A percentile compares a stretch with the other conserved stretches of the same genome.
Conservation (phyloP, 2,888 invertebrate genomes). For the Drosophila differens region DNA sequence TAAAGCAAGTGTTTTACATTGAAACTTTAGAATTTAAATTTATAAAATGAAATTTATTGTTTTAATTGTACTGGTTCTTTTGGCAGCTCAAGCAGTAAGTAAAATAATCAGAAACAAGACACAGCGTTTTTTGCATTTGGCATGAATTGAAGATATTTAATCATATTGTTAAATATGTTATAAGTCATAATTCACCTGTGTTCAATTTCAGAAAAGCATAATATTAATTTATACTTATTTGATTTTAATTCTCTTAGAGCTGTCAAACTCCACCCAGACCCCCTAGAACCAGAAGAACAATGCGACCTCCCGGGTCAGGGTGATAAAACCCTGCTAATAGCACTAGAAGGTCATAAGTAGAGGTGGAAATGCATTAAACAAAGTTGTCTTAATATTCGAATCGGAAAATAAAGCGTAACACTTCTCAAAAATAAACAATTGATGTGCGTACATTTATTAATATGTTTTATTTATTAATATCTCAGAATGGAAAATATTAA, state of each 20-base stretch:
- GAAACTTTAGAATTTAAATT: not conserved
- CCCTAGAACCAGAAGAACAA: too few relatives aligned
- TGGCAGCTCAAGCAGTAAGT: not conserved
- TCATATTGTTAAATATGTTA: too few relatives aligned
- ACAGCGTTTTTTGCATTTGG: not conserved
- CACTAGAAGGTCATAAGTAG: not conserved
- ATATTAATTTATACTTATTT: too few relatives aligned
- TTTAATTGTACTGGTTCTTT: not conserved
- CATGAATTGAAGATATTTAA: too few relatives aligned
- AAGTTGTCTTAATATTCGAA: not conserved
- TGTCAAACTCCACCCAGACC: too few relatives aligned
- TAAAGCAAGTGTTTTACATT: not conserved
- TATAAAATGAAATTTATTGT: not conserved
- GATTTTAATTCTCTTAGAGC: too few relatives aligned
- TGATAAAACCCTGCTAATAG: not conserved
- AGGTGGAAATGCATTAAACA: not conserved
- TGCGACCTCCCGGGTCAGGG: too few relatives aligned
- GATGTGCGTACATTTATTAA: constrained; percentile 14
- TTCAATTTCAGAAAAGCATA: too few relatives aligned
- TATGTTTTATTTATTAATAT: not conserved
- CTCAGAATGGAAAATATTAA: too few relatives aligned
- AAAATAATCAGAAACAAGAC: not conserved
- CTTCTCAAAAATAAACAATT: not conserved
- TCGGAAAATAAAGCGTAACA: not conserved
- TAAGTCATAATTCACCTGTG: too few relatives aligned